Percentiles rank a stretch among this genome's conserved stretches.
These are phyloP conservation scores for Phoeniculus purpureus DNA, from an alignment of 2,797 vertebrate genomes.

Conservation along the genomic window DNA sequence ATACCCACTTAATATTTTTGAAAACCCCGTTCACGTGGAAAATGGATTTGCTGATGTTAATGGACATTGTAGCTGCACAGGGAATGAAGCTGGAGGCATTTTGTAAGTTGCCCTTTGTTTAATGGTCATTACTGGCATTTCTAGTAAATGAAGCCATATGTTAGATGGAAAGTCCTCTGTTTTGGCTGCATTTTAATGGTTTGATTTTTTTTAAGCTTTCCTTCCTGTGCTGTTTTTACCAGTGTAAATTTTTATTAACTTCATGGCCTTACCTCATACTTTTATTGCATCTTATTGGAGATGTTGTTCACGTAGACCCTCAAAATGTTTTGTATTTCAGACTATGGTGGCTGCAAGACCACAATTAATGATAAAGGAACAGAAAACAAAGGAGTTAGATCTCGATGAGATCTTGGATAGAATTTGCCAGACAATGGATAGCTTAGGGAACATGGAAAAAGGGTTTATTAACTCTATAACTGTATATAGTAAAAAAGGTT, in stretches of 20 bases:
- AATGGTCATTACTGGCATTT: background rate
- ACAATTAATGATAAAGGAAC: too few species aligned
- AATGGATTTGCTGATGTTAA: background rate
- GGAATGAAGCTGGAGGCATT: background rate
- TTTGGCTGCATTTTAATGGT: background rate
- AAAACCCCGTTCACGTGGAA: background rate
- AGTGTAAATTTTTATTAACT: background rate
- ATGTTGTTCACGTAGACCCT: background rate
- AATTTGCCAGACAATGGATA: too few species aligned
- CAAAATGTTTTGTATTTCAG: background rate
- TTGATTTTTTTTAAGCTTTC: background rate
- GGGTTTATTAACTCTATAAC: too few species aligned
- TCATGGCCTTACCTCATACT: background rate
- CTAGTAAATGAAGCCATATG: background rate
- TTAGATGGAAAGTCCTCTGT: background rate
- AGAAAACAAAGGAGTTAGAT: too few species aligned
- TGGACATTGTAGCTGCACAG: background rate
- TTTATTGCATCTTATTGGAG: background rate
- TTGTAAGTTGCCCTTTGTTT: background rate
- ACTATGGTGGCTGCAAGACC: too few species aligned
- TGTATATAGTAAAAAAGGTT: too few species aligned
- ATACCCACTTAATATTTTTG: background rate
- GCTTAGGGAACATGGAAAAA: too few species aligned
- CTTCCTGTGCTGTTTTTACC: background rate
- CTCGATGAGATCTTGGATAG: too few species aligned